Evolutionary conservation across 2,113 vertebrate species (phyloP).

Genomic region (Gobius niger): DNA sequence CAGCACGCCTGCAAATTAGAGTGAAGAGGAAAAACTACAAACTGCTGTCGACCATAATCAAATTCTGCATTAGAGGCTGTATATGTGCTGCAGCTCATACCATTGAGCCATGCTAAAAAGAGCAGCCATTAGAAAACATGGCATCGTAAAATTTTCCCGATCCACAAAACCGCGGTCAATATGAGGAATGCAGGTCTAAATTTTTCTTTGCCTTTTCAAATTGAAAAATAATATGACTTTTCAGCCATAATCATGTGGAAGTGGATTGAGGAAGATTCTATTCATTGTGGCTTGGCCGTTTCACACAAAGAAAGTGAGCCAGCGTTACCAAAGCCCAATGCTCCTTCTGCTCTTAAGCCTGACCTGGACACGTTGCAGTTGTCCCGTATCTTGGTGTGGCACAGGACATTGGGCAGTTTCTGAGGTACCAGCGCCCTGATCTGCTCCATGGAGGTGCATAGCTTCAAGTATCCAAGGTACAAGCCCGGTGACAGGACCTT

Average conservation of each 20-base stretch:
- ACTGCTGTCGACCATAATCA: too few species aligned
- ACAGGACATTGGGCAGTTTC: slow-evolving; percentile 86
- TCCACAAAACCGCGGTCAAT: neutral
- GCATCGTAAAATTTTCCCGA: neutral
- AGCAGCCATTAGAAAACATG: neutral
- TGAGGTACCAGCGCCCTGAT: slow-evolving; percentile 88
- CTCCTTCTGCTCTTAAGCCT: neutral
- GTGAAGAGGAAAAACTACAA: too few species aligned
- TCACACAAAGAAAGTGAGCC: neutral
- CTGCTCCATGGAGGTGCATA: slow-evolving; percentile 90
- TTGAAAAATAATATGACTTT: neutral
- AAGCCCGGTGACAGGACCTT: slow-evolving; percentile 82
- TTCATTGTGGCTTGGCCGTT: slow-evolving; percentile 8
- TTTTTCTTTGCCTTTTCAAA: neutral
- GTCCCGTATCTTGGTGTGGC: slow-evolving; percentile 87
- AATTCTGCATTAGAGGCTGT: too few species aligned
- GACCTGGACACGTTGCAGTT: slow-evolving; percentile 89
- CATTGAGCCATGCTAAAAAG: neutral
- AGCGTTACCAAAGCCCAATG: neutral
- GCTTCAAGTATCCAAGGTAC: slow-evolving; percentile 90
- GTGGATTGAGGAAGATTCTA: slow-evolving; percentile 7
- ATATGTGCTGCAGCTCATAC: neutral
- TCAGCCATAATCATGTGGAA: neutral
- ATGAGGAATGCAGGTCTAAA: neutral
- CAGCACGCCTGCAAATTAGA: too few species aligned